Percentiles rank a stretch among this genome's conserved stretches.
Conservation (phyloP, 2,797 vertebrate genomes). For the Arnoldichthys spilopterus region DNA sequence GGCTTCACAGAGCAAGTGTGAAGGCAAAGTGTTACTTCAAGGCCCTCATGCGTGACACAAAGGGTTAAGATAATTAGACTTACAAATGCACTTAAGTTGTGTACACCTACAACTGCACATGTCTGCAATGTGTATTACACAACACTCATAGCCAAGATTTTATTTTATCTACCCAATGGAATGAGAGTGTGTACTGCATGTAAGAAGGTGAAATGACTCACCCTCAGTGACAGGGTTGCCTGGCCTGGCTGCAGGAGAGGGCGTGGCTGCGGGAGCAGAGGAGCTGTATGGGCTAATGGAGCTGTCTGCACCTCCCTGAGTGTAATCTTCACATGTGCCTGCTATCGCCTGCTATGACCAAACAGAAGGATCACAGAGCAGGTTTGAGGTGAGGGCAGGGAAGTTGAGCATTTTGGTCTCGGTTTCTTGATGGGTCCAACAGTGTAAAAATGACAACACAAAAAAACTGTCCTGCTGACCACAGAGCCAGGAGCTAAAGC, state of each 20-base stretch:
- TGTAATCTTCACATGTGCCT: slow-evolving; percentile 82
- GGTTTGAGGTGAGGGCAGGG: neutral
- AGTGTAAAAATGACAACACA: too few species aligned
- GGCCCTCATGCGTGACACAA: neutral
- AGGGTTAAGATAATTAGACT: neutral
- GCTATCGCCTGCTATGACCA: slow-evolving; percentile 76
- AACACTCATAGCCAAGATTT: neutral
- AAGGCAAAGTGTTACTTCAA: slow-evolving; percentile 1
- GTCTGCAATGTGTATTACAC: neutral
- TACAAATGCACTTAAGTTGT: neutral
- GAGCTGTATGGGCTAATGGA: slow-evolving; percentile 68
- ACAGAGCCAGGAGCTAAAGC: too few species aligned
- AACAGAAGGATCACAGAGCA: slow-evolving; percentile 15
- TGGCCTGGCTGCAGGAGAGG: slow-evolving; percentile 66
- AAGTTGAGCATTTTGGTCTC: too few species aligned
- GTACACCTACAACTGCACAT: neutral
- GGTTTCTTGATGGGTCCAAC: too few species aligned
- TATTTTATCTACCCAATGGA: neutral
- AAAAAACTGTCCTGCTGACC: too few species aligned
- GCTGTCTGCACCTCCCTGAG: slow-evolving; percentile 68
- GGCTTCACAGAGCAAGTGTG: slow-evolving; percentile 3
- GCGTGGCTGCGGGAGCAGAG: slow-evolving; percentile 64
- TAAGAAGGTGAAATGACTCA: slow-evolving; percentile 58
- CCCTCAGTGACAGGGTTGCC: slow-evolving; percentile 85
- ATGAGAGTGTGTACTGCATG: neutral